Base-by-base conservation (phyloP, 1,140 invertebrate species). In the Zaprionus taronus region DNA sequence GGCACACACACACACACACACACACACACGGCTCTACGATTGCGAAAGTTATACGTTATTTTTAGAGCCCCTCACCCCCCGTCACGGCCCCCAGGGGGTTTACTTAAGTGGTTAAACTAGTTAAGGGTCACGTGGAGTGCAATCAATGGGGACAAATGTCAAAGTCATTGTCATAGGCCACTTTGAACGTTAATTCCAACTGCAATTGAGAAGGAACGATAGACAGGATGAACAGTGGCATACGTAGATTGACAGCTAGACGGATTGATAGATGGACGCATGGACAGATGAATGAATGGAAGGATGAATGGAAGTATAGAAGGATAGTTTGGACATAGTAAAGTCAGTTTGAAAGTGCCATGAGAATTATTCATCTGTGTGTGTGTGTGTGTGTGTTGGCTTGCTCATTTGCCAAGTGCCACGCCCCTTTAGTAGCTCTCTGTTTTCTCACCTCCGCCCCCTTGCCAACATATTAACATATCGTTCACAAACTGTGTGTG, bases 361-460 rank as follows among this genome's bases (percentile, higher is more conserved):
- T 15, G 57, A 1, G 20, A 24, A 24, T 22, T 58, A 20, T 36
- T 58, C 56, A 58, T 57, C n/a, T 28, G 20, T 24, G 1, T 20
- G 56, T 38, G 17, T 60, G 68, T 38, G 17, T 60, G 68, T 28
- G 28, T 44, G 51, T 64, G 49, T 36, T 28, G 58, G 36, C 47
- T 69, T 28, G 55, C 49, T 69, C 72, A 56, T 62, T 70, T 75
- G 67, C 60, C 53, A 49, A 22, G 14, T 71, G 68, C 55, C 73
- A 76, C 73, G 73, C 73, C 73, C 34, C 61, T 72, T 65, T 76
- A 65, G 1, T 47, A 0, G n/a, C 41, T 17, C 41, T 14, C 36
- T 17, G n/a, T 47, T 68, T 68, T 61, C 60, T 55, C 72, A 73
- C 65, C 72, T 73, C 31, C 41, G 26, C 41, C 38, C 22, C 22